These are phyloP conservation scores for Ypsolopha sequella DNA, from an alignment of 2,888 invertebrate species.

Conservation along the genomic window DNA sequence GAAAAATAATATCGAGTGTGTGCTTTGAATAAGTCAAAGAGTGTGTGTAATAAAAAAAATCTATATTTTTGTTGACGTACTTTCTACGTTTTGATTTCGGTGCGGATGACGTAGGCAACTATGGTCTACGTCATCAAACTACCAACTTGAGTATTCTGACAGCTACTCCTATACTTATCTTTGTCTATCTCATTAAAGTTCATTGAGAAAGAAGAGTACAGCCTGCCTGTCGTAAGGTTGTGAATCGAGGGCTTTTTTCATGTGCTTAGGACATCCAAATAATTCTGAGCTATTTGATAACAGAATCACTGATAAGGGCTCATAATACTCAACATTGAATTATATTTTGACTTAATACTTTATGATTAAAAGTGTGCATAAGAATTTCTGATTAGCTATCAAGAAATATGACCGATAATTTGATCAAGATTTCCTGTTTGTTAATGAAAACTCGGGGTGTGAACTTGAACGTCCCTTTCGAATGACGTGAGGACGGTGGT, in stretches of 20 bases:
- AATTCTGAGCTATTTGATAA: conserved; percentile 39
- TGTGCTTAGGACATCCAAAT: conserved; percentile 41
- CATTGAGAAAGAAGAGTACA: conserved; percentile 38
- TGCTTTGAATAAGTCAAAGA: too few relatives aligned
- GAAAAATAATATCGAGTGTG: too few relatives aligned
- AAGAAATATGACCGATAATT: conserved; percentile 8
- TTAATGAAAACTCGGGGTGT: conserved; percentile 50
- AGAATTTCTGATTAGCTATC: conserved; percentile 10
- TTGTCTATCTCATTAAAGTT: conserved; percentile 29
- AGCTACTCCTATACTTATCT: conserved; percentile 22
- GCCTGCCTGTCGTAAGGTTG: conserved; percentile 41
- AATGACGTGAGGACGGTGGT: conserved; percentile 57
- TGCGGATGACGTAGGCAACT: conserved; percentile 60
- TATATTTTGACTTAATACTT: background rate
- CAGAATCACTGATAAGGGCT: conserved; percentile 37
- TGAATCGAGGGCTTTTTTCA: conserved; percentile 58
- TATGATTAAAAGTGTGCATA: conserved; percentile 11
- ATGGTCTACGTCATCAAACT: conserved; percentile 45
- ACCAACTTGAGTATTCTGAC: conserved; percentile 14
- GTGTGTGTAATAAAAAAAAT: conserved; percentile 24
- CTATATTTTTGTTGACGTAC: conserved; percentile 51
- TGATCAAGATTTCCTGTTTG: conserved; percentile 19
- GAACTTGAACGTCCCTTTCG: conserved; percentile 43
- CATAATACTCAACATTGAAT: background rate
- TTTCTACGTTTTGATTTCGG: conserved; percentile 58